Conservation (phyloP, 2,113 vertebrate species). For the Scomber colias region DNA sequence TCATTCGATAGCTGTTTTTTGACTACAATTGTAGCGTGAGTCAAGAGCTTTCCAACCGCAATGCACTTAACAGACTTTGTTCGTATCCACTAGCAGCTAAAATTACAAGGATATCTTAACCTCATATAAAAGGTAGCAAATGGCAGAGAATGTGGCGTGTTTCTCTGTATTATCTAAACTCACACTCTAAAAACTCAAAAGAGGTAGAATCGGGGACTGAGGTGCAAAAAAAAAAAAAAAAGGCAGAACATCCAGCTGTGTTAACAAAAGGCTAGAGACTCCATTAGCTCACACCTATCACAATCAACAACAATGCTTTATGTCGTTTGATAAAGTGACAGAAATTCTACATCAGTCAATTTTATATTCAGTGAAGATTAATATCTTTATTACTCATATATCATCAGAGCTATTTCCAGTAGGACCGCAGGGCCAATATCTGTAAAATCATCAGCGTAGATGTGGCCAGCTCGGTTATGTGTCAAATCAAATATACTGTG, state of each 20-base stretch:
- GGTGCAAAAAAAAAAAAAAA: background rate
- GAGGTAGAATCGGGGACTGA: background rate
- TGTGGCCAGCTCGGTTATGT: background rate
- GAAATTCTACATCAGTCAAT: conserved; percentile 34
- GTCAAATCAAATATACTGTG: conserved; percentile 20
- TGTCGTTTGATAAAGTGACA: conserved; percentile 21
- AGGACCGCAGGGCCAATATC: conserved; percentile 32
- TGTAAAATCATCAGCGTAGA: conserved; percentile 40
- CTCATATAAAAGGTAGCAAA: background rate
- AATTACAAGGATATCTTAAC: conserved; percentile 13
- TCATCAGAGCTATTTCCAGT: conserved; percentile 14
- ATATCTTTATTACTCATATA: conserved; percentile 48
- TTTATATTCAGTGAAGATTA: conserved; percentile 48
- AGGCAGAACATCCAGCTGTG: background rate
- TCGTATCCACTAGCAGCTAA: background rate
- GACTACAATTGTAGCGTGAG: background rate
- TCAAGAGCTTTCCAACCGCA: conserved; percentile 1
- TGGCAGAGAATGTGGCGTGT: background rate
- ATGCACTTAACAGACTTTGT: conserved; percentile 7
- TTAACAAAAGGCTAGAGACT: background rate
- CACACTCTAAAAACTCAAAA: conserved; percentile 1
- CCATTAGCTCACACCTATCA: conserved; percentile 36
- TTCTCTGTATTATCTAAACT: conserved; percentile 9
- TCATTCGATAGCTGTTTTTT: conserved; percentile 4
- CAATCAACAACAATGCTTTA: background rate